phyloP scores from a whole-genome alignment of 1,140 invertebrate species.

The Meloidogyne chitwoodi region DNA sequence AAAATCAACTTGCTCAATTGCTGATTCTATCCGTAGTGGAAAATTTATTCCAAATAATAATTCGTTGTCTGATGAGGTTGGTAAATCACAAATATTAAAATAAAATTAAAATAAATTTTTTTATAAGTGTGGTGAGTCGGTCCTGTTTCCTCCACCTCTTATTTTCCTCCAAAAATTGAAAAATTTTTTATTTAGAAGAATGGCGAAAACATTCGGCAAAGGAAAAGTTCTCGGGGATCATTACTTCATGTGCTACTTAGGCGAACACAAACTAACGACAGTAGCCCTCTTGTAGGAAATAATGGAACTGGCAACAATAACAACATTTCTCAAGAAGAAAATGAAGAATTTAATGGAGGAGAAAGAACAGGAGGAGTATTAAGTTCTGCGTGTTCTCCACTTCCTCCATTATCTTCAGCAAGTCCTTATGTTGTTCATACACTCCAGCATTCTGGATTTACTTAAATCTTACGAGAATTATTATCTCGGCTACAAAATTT shows the following conservation, averaged over 20 bases:
- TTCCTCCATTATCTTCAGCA: background rate
- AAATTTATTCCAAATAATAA: background rate
- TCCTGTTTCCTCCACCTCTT: too few species aligned
- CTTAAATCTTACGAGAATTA: background rate
- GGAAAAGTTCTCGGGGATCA: background rate
- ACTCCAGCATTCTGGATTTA: slow-evolving; percentile 20
- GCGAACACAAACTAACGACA: slow-evolving; percentile 14
- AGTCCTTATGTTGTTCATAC: slow-evolving; percentile 15
- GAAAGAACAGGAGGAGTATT: background rate
- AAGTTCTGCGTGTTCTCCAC: background rate
- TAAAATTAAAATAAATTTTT: too few species aligned
- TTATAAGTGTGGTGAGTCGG: too few species aligned
- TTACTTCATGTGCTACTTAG: background rate
- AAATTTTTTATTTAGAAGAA: background rate
- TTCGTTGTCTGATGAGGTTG: background rate
- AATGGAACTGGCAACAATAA: background rate
- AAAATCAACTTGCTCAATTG: slow-evolving; percentile 18
- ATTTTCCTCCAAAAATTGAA: too few species aligned
- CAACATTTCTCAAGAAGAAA: slow-evolving; percentile 1
- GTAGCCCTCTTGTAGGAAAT: slow-evolving; percentile 4
- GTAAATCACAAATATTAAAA: too few species aligned
- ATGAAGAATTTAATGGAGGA: background rate
- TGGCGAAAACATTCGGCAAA: background rate
- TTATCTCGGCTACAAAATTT: too few species aligned
- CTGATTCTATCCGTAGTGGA: background rate